Percentiles rank a stretch among this genome's conserved stretches.
phyloP scores from a whole-genome alignment of 2,113 vertebrate species.

The Cephalopholis sonnerati region DNA sequence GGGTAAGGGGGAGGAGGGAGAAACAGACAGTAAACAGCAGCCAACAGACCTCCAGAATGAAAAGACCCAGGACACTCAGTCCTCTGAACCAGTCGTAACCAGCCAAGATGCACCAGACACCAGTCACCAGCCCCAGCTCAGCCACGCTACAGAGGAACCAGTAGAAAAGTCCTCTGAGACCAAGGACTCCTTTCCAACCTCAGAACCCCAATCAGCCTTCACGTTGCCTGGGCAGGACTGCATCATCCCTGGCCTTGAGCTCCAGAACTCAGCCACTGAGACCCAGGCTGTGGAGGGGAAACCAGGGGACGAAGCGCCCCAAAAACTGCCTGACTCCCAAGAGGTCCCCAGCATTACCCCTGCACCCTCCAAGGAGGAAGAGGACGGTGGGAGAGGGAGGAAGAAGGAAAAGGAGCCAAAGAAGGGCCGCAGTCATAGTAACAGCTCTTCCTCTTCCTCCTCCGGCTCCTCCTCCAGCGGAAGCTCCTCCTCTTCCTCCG shows the following conservation, averaged over 20 bases:
- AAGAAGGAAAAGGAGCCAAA: conserved; percentile 87
- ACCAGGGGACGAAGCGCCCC: not conserved
- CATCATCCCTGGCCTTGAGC: not conserved
- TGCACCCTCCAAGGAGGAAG: conserved; percentile 38
- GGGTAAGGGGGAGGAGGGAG: conserved; percentile 80
- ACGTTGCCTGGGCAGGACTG: not conserved
- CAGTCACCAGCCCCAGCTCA: conserved; percentile 1
- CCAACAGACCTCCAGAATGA: conserved; percentile 67
- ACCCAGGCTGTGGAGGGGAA: conserved; percentile 18
- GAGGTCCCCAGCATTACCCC: conserved; percentile 13
- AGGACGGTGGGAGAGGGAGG: conserved; percentile 37
- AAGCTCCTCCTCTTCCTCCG: conserved; percentile 86
- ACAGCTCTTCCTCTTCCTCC: conserved; percentile 80
- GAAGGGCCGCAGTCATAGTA: conserved; percentile 86
- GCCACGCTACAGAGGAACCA: conserved; percentile 22
- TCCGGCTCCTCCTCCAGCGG: conserved; percentile 91
- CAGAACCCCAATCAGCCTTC: conserved; percentile 20
- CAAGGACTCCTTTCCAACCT: not conserved
- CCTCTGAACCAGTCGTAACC: conserved; percentile 34
- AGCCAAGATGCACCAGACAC: conserved; percentile 29
- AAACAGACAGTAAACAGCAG: conserved; percentile 74
- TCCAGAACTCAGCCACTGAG: conserved; percentile 7
- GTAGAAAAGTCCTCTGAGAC: conserved; percentile 7
- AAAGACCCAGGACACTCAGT: conserved; percentile 75
- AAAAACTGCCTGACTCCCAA: conserved; percentile 18